Base-by-base conservation (phyloP, 1,140 invertebrate species). In the Formica exsecta region DNA sequence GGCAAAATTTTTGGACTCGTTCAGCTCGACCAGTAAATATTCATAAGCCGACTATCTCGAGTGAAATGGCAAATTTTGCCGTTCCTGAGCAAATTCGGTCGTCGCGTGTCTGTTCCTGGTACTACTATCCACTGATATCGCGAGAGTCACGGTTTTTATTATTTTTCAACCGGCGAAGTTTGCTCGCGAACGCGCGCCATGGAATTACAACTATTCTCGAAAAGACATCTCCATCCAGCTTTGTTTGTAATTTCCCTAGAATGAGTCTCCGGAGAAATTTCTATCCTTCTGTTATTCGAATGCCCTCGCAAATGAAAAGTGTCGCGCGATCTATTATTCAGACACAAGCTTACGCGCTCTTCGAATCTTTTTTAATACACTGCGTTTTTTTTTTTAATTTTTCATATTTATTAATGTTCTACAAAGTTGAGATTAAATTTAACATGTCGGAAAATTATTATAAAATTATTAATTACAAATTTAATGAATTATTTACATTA, bases 181-280 rank as follows among this genome's bases (percentile, higher is more conserved):
- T 51, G 41, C 44, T 76, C 59, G 59, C 22, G 29, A 38, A 51
- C 13, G 22, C 71, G 71, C 71, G n/a, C 71, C 73, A 48, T 51
- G 32, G 73, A 54, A 77, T 66, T 75, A 77, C 74, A 77, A 59
- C 81, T 64, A 74, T 74, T n/a, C 68, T 61, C 79, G 54, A 73
- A 83, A 81, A 83, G 79, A 74, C 68, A 83, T 83, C 79, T 44
- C 41, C 68, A 54, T 74, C 54, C 66, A 29, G 68, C 41, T 48
- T 83, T 83, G 54, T 83, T 83, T 83, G 79, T 83, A 83, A 74
- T 83, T 83, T 83, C 68, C 79, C 41, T 44, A 25, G 51, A 81
- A 81, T 68, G 79, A 73, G 66, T 73, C 79, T 29, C 79, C 13
- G 25, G 79, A 74, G 79, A 83, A 83, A 83, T 83, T 74, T 83